phyloP scores from a whole-genome alignment of 2,888 invertebrate species.

The Rhamphomyia laevipes region DNA sequence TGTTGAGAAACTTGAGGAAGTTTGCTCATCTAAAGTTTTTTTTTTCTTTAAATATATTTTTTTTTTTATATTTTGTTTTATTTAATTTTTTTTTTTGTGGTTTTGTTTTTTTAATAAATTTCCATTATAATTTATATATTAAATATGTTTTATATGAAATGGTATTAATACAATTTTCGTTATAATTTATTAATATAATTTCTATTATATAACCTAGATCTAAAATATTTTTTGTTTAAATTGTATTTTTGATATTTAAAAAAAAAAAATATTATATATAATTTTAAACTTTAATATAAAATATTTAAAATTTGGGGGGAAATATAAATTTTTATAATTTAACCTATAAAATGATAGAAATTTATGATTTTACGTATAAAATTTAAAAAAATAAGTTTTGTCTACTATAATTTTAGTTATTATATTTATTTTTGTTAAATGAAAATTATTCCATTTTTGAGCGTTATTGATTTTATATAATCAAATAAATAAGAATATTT shows the following conservation, averaged over 20 bases:
- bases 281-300: too few species aligned
- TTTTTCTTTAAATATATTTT: not conserved
- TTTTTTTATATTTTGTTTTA: not conserved
- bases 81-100: constrained; percentile 4
- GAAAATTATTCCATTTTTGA: not conserved
- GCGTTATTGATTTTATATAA: not conserved
- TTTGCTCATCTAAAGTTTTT: constrained; percentile 10
- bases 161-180: too few species aligned
- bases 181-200: too few species aligned
- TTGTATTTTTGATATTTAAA: not conserved
- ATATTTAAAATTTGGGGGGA: too few species aligned
- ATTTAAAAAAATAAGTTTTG: too few species aligned
- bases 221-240: constrained; percentile 1
- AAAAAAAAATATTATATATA: too few species aligned
- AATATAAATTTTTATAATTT: too few species aligned
- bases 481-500: not conserved
- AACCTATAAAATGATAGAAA: too few species aligned
- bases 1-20: constrained; percentile 11
- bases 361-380: too few species aligned
- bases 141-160: constrained; percentile 6
- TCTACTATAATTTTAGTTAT: not conserved
- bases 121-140: constrained; percentile 12
- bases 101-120: constrained; percentile 10
- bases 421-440: constrained; percentile 6
- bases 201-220: constrained; percentile 5